Evolutionary conservation across 2,797 vertebrate genomes (phyloP), one percentile per base, ranked within the genome.

Genomic region (Zenarchopterus dispar): DNA sequence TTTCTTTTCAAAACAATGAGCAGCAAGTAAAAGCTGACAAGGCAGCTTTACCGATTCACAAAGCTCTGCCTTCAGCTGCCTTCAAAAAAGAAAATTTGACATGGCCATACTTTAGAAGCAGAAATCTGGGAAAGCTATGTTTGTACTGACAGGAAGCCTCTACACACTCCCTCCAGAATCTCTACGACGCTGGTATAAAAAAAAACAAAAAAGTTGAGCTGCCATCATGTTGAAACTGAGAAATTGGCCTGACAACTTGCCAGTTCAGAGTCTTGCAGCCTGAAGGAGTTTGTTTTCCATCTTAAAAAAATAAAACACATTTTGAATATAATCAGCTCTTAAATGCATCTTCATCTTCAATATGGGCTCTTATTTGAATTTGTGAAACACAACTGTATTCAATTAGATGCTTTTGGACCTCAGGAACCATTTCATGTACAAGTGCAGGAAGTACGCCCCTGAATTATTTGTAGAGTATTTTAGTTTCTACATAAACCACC

Each of bases 31-130:
- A 36, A 36, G 33, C 33, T 36, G 33, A 36, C 33, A 10, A 36
- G 33, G 33, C 33, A 36, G 33, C 33, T 36, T 36, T 36, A 13
- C 33, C 46, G 42, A 67, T 8, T 57, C 36, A 69, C 75, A 63
- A 50, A 73, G 67, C n/a, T n/a, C n/a, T n/a, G n/a, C 15, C 60
- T 72, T 55, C 55, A 59, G 41, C 49, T 17, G 21, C 47, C 48
- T 16, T 31, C 59, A 9, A 53, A 26, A 15, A 36, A 13, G 4
- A 4, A 36, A 36, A 11, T 69, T 56, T 28, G 33, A 72, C 48
- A 3, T 15, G 23, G 46, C 42, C 54, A 21, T 53, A 70, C 56
- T 36, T 26, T 18, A 57, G 48, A 53, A 28, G 51, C 41, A 23
- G 33, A 36, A 16, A 53, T 33, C 17, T 0, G 2, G 7, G 17